These are phyloP conservation scores for Polyommatus icarus DNA, from an alignment of 2,888 invertebrate species.

Conservation along the genomic window DNA sequence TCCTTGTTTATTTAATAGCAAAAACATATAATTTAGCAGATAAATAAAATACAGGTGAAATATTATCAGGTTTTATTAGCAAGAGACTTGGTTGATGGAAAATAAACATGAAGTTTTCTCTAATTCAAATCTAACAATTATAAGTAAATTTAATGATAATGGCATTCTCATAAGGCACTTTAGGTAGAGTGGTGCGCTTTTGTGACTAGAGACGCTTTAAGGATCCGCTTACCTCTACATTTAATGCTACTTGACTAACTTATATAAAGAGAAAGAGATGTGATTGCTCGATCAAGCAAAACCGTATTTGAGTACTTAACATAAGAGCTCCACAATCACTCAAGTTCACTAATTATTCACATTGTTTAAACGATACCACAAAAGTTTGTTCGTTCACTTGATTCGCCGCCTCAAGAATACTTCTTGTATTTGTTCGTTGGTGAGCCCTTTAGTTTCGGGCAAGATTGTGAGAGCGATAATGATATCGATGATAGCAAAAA, in stretches of 20 bases:
- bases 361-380: slow-evolving; percentile 1
- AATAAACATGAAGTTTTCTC: not conserved
- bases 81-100: not conserved
- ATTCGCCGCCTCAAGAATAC: slow-evolving; percentile 41
- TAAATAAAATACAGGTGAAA: not conserved
- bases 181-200: not conserved
- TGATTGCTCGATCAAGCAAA: no score
- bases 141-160: not conserved
- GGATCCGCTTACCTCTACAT: not conserved
- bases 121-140: not conserved
- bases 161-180: not conserved
- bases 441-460: slow-evolving; percentile 75
- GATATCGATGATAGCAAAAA: slow-evolving; percentile 51
- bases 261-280: not conserved
- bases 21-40: not conserved
- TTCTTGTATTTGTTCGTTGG: slow-evolving; percentile 63
- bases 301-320: no score
- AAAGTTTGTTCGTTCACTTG: slow-evolving; percentile 32
- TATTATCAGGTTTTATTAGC: not conserved
- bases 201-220: not conserved
- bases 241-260: not conserved
- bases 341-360: not conserved
- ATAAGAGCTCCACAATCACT: not conserved
- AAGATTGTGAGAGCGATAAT: slow-evolving; percentile 55
- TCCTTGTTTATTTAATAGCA: not conserved